Conservation (phyloP, 2,888 invertebrate genomes). For the Drosophila merina region DNA sequence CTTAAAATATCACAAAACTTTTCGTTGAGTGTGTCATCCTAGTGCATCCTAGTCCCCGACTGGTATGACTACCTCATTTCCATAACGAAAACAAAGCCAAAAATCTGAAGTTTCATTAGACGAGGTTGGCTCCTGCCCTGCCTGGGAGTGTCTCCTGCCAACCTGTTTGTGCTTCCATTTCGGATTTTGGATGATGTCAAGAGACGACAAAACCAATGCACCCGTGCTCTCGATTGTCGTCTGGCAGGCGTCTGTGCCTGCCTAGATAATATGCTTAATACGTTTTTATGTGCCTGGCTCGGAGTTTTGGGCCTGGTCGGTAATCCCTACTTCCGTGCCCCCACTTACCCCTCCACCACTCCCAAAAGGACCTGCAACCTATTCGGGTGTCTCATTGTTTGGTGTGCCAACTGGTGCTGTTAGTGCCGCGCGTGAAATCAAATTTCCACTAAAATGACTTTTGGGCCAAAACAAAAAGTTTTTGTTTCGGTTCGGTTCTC, state of each 20-base stretch:
- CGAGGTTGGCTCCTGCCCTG: conserved; percentile 48
- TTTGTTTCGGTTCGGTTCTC: conserved; percentile 34
- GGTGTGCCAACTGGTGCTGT: conserved; percentile 61
- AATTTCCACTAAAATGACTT: conserved; percentile 78
- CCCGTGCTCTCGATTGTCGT: conserved; percentile 61
- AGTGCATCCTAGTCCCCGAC: conserved; percentile 27
- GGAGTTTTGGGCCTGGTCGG: conserved; percentile 12
- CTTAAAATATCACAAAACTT: background rate
- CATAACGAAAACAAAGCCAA: conserved; percentile 70
- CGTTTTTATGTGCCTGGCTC: conserved; percentile 70
- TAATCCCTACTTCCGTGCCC: background rate
- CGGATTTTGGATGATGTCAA: conserved; percentile 65
- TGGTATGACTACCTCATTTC: conserved; percentile 67
- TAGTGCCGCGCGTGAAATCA: conserved; percentile 69
- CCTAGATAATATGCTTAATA: conserved; percentile 78
- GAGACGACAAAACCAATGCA: conserved; percentile 64
- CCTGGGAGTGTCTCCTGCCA: background rate
- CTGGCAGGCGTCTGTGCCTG: conserved; percentile 64
- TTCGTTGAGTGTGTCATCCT: conserved; percentile 9
- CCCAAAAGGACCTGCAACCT: conserved; percentile 11
- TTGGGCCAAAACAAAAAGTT: conserved; percentile 54
- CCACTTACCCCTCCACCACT: background rate
- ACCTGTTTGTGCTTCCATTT: conserved; percentile 51
- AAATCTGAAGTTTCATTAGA: conserved; percentile 78
- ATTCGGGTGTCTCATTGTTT: conserved; percentile 61